Evolutionary conservation across 1,140 invertebrate species (phyloP), one percentile per base, ranked within the genome.

Genomic region (Procambarus clarkii): DNA sequence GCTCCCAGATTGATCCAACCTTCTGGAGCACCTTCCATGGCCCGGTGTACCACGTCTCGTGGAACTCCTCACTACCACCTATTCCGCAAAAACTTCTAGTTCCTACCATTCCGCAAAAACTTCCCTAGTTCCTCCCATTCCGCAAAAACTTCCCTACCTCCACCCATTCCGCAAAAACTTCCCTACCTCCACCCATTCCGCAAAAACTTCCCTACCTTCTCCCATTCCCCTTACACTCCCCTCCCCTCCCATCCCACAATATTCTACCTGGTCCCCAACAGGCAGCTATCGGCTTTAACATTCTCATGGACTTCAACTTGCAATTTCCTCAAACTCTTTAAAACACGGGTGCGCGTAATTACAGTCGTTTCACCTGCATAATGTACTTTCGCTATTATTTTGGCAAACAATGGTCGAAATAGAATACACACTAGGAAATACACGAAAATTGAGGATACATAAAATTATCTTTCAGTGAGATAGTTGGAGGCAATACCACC

Each of bases 1-100:
- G 45, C 24, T n/a, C 11, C 78, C 78, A 80, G 44, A 80, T 80
- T 80, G 78, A 46, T 21, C 78, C 11, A 50, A 21, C 69, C 24
- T 74, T 34, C 69, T 7, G 2, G 50, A 9, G 50, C 50, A 21
- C 64, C 64, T n/a, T 18, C 21, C 64, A 18, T 18, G 64, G 15
- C 64, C 64, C 64, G 21, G 64, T 69, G 21, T n/a, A 69, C 2
- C 50, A 54, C 13, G 50, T 8, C 13, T 13, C 13, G 50, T 54
- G 64, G 4, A 69, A 11, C 9, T 69, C 64, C 64, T 69, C 64
- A n/a, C 15, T 69, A 69, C n/a, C 24, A 8, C 69, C 69, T n/a
- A 24, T 74, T 9, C n/a, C 5, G 3, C n/a, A 34, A 0, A 34
- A 3, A 21, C 69, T n/a, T 74, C 69, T 74, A 74, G 0, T 1